phyloP scores from a whole-genome alignment of 2,797 vertebrate genomes.

The Chrysocyon brachyurus region DNA sequence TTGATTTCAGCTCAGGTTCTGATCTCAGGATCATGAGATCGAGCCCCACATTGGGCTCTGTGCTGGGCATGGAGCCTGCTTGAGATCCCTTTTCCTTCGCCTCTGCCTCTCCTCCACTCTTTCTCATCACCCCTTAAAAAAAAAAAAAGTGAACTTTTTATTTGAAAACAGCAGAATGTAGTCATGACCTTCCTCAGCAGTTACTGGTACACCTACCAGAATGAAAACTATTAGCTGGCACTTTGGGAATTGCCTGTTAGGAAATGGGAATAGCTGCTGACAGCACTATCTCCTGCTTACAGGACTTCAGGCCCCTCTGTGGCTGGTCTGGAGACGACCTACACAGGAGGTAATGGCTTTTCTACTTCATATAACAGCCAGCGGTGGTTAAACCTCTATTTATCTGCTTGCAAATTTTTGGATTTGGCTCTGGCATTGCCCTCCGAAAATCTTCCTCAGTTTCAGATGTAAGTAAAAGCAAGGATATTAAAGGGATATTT shows the following conservation, averaged over 20 bases:
- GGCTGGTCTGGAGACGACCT: slow-evolving; percentile 97
- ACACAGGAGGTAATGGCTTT: slow-evolving; percentile 98
- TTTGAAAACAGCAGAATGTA: slow-evolving; percentile 3
- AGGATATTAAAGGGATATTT: not conserved
- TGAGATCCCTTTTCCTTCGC: not conserved
- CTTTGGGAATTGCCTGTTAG: slow-evolving; percentile 38
- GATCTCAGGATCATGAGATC: not conserved
- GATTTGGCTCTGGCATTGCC: slow-evolving; percentile 98
- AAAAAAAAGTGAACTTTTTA: not conserved
- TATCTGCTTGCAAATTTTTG: slow-evolving; percentile 99
- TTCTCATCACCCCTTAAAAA: not conserved
- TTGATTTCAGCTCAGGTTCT: not conserved
- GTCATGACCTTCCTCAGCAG: not conserved
- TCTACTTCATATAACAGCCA: slow-evolving; percentile 99
- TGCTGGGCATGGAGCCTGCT: not conserved
- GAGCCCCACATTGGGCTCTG: not conserved
- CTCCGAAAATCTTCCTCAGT: slow-evolving; percentile 98
- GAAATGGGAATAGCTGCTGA: slow-evolving; percentile 33
- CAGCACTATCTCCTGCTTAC: slow-evolving; percentile 52
- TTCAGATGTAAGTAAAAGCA: slow-evolving; percentile 96
- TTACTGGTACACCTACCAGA: not conserved
- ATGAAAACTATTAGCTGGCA: not conserved
- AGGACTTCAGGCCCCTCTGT: slow-evolving; percentile 98
- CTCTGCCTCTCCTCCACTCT: not conserved
- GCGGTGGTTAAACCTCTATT: slow-evolving; percentile 98